Evolutionary conservation across 2,113 vertebrate species (phyloP).

Genomic region (Girardinichthys multiradiatus): DNA sequence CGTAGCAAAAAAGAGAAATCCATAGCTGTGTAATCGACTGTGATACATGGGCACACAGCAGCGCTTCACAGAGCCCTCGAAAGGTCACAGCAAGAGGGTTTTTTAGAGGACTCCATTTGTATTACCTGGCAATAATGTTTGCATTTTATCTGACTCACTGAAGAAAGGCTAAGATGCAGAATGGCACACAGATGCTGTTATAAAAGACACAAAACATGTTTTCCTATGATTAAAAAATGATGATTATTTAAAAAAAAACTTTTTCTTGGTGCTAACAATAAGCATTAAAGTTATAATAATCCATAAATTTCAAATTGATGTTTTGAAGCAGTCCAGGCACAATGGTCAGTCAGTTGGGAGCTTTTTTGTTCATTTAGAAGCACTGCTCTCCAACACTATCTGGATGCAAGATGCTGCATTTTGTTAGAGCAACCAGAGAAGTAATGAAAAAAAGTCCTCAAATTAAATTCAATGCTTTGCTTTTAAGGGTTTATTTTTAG

Average conservation of each 20-base stretch:
- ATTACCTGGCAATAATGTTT: not conserved
- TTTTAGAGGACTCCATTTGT: not conserved
- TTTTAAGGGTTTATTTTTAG: not conserved
- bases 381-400: not conserved
- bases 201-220: not conserved
- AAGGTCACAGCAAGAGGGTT: not conserved
- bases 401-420: not conserved
- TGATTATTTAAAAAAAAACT: not conserved
- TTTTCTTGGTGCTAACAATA: not conserved
- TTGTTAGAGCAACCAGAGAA: not conserved
- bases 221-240: not conserved
- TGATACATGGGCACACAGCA: not conserved
- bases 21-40: not conserved
- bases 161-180: not conserved
- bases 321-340: not conserved
- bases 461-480: not conserved
- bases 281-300: not conserved
- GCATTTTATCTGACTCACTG: not conserved
- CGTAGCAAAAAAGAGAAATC: not conserved
- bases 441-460: not conserved
- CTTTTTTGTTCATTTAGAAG: not conserved
- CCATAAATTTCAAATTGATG: not conserved
- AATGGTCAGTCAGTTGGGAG: not conserved
- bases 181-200: not conserved
- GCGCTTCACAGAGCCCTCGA: not conserved